Conservation (phyloP, 2,797 vertebrate genomes). For the Megalops cyprinoides region DNA sequence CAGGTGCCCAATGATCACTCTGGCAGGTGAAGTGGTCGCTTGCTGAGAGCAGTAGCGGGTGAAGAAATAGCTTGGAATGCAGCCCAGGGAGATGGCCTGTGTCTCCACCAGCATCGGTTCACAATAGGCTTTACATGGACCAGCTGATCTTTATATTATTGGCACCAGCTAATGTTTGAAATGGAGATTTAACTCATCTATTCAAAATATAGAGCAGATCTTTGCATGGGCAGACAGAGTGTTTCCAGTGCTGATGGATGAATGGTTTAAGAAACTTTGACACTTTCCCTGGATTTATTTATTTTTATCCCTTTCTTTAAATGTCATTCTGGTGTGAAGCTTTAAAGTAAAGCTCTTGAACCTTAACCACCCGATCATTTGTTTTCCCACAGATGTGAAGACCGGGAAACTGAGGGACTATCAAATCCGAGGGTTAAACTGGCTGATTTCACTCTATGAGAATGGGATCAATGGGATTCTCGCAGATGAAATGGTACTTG, state of each 20-base stretch:
- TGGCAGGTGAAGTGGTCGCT: too few species aligned
- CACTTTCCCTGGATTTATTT: too few species aligned
- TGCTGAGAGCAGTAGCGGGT: too few species aligned
- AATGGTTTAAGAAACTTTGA: too few species aligned
- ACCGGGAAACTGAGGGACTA: conserved; percentile 94
- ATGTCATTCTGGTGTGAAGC: too few species aligned
- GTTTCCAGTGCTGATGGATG: too few species aligned
- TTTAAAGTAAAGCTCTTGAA: too few species aligned
- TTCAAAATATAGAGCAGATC: background rate
- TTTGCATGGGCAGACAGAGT: too few species aligned
- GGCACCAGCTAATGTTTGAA: background rate
- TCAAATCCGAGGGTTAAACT: conserved; percentile 93
- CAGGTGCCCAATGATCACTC: too few species aligned
- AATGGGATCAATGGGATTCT: conserved; percentile 98
- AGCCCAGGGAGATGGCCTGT: background rate
- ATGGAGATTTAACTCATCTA: background rate
- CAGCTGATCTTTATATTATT: background rate
- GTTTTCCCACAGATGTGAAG: conserved; percentile 84
- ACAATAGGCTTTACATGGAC: too few species aligned
- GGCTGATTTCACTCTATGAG: conserved; percentile 98
- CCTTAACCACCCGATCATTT: background rate
- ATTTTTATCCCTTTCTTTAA: too few species aligned
- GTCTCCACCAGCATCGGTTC: background rate
- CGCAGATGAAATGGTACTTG: conserved; percentile 94
- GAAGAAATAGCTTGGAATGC: too few species aligned